Percentiles rank a stretch among this genome's conserved stretches.
phyloP scores from a whole-genome alignment of 2,113 vertebrate species.

The Triplophysa tibetana region DNA sequence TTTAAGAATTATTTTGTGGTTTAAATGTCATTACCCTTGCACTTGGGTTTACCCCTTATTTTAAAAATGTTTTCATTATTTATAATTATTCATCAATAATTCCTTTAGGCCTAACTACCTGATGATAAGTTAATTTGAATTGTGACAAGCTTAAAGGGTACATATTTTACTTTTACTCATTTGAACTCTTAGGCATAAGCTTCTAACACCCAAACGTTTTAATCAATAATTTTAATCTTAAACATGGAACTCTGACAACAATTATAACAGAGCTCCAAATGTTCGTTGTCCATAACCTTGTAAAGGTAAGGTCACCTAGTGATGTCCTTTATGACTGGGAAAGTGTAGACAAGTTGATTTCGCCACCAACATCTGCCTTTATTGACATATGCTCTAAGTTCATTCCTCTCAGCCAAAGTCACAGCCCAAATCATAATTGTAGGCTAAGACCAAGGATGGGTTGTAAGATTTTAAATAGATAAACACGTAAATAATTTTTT shows the following conservation, averaged over 20 bases:
- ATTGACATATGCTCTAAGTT: slow-evolving; percentile 34
- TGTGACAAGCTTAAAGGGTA: too few species aligned
- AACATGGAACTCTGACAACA: neutral
- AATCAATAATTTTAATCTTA: slow-evolving; percentile 4
- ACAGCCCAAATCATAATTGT: slow-evolving; percentile 20
- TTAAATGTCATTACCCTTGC: too few species aligned
- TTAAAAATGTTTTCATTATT: too few species aligned
- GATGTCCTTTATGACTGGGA: slow-evolving; percentile 25
- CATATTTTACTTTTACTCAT: too few species aligned
- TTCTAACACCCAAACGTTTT: neutral
- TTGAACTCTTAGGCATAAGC: too few species aligned
- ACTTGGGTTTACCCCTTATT: too few species aligned
- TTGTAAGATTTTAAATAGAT: neutral
- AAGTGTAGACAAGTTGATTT: slow-evolving; percentile 18
- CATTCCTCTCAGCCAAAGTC: slow-evolving; percentile 36
- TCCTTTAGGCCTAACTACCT: too few species aligned
- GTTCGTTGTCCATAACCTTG: slow-evolving; percentile 15
- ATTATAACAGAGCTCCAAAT: slow-evolving; percentile 13
- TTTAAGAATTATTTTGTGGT: too few species aligned
- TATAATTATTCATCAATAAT: too few species aligned
- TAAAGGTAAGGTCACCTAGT: slow-evolving; percentile 3
- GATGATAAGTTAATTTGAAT: too few species aligned
- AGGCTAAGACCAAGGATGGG: neutral
- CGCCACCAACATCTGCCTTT: slow-evolving; percentile 14
- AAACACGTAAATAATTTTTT: neutral